These are phyloP conservation scores for Mechanitis mazaeus DNA, from an alignment of 2,888 invertebrate genomes.

Conservation along the genomic window DNA sequence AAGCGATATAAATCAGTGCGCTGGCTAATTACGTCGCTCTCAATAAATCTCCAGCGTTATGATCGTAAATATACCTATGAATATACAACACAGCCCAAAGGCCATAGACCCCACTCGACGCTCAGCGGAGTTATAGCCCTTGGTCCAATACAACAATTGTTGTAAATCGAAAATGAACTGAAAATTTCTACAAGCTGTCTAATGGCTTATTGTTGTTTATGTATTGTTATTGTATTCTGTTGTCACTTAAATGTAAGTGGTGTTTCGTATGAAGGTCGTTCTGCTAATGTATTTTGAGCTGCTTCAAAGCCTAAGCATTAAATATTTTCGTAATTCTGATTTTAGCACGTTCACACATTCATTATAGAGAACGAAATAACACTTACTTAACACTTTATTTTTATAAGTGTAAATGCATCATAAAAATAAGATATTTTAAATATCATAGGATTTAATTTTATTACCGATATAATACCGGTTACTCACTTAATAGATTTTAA, in stretches of 20 bases:
- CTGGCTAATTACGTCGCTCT: constrained; percentile 65
- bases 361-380: not conserved
- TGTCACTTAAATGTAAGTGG: constrained; percentile 49
- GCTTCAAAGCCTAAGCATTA: constrained; percentile 11
- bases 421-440: too few relatives aligned
- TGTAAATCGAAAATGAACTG: constrained; percentile 74
- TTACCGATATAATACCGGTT: too few relatives aligned
- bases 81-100: constrained; percentile 58
- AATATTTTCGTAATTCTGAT: constrained; percentile 16
- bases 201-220: constrained; percentile 71
- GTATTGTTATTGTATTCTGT: constrained; percentile 37
- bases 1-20: constrained; percentile 54
- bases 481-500: too few relatives aligned
- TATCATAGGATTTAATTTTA: too few relatives aligned
- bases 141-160: constrained; percentile 61
- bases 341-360: constrained; percentile 15
- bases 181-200: constrained; percentile 73
- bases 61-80: constrained; percentile 62
- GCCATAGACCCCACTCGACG: constrained; percentile 72
- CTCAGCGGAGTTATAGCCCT: constrained; percentile 58
- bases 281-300: constrained; percentile 23
- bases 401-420: not conserved
- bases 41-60: constrained; percentile 66
- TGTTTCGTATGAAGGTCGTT: constrained; percentile 42
- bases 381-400: not conserved